Conservation (phyloP, 92 coral and sea anemone genomes). For the Scolanthus callimorphus region DNA sequence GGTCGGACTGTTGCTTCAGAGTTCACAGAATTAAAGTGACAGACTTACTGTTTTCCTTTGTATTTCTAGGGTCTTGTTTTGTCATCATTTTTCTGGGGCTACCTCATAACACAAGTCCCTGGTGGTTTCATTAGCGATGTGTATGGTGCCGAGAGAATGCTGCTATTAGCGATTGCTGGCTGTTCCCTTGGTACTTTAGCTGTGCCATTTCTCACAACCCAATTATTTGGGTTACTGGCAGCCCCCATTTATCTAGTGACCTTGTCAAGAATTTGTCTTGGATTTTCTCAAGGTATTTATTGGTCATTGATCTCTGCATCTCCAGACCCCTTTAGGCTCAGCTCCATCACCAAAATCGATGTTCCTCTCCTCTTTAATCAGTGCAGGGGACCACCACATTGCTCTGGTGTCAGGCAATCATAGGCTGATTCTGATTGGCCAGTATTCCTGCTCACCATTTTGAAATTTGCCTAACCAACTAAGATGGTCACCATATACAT, state of each 20-base stretch:
- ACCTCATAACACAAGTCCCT: slow-evolving; percentile 57
- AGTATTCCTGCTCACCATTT: no score
- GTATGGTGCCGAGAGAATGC: slow-evolving; percentile 57
- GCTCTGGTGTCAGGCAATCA: no score
- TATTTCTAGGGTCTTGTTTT: slow-evolving; percentile 60
- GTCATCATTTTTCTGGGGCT: slow-evolving; percentile 81
- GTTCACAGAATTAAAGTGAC: no score
- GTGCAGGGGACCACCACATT: no score
- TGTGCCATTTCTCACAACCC: neutral
- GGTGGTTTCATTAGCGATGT: slow-evolving; percentile 78
- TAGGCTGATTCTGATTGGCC: no score
- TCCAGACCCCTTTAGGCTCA: no score
- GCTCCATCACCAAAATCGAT: no score
- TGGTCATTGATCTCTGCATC: no score
- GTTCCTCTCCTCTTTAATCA: no score
- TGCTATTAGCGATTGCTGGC: slow-evolving; percentile 41
- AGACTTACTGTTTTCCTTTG: no score
- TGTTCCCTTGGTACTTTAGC: slow-evolving; percentile 34
- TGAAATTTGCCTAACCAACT: no score
- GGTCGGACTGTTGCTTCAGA: neutral
- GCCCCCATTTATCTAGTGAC: neutral
- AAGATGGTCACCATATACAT: no score
- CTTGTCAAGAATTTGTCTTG: neutral
- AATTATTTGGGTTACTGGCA: neutral
- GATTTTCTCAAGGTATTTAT: neutral